Percentiles rank a stretch among this genome's conserved stretches.
phyloP scores from a whole-genome alignment of 2,888 invertebrate genomes.

The Nomada hirtipes region DNA sequence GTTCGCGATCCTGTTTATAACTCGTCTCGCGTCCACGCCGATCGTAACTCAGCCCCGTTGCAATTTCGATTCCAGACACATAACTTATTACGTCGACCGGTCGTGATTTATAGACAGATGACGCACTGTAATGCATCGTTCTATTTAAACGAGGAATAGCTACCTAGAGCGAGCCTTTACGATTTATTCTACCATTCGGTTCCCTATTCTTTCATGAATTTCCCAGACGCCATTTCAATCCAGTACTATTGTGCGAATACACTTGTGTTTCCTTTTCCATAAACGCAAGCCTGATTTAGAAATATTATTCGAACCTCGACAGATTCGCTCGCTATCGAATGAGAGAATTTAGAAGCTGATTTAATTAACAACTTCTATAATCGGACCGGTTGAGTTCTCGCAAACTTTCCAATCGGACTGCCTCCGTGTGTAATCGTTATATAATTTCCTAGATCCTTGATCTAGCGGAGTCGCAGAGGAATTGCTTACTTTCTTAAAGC shows the following conservation, averaged over 20 bases:
- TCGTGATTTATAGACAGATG: conserved; percentile 44
- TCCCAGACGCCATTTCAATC: not conserved
- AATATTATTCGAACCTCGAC: not conserved
- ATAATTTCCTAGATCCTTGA: conserved; percentile 39
- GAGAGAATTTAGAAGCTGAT: not conserved
- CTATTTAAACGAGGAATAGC: conserved; percentile 28
- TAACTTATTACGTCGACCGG: conserved; percentile 22
- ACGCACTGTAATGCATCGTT: conserved; percentile 25
- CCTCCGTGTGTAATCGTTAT: conserved; percentile 42
- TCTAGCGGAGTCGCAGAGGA: conserved; percentile 10
- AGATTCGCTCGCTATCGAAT: conserved; percentile 10
- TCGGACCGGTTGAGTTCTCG: conserved; percentile 4
- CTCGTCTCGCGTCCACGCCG: conserved; percentile 5
- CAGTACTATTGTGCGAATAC: not conserved
- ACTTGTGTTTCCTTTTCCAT: no score
- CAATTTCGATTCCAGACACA: conserved; percentile 37
- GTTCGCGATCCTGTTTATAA: conserved; percentile 28
- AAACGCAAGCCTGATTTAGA: no score
- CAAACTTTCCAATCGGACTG: conserved; percentile 45
- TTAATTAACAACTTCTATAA: conserved; percentile 36
- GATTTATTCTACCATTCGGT: not conserved
- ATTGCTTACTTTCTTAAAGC: conserved; percentile 4
- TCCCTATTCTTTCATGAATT: not conserved
- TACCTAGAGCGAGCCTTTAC: not conserved
- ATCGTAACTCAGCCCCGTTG: conserved; percentile 36